Base-by-base conservation (phyloP, 2,113 vertebrate genomes). In the Camelus bactrianus region DNA sequence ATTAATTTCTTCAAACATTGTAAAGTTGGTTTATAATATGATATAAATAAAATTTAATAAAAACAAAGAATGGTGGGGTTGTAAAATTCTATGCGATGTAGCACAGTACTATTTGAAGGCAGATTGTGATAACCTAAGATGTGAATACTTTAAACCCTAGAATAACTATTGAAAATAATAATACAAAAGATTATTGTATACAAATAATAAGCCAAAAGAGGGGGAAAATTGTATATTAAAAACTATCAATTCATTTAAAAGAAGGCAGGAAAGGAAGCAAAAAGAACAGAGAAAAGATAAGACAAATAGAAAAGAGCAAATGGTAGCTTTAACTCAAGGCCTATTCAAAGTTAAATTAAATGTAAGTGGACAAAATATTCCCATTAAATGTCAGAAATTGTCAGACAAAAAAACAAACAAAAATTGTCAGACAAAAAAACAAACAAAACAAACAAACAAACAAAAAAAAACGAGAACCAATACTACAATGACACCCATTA, bases 1-100 rank as follows among this genome's bases (percentile, higher is more conserved):
- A 5, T 65, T 42, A 35, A 85, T 70, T 86, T 86, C 42, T 80
- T 94, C 69, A 60, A 76, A 96, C 79, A 90, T 58, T 42, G 17
- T 56, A 79, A 15, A 89, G 46, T 54, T 90, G 58, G 60, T 73
- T 92, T 85, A 80, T 76, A 48, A 54, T 42, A 50, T 30, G 35
- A 60, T 42, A 50, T 30, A 75, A 38, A 54, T 42, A 64, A 38
- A 88, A 54, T 30, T 93, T 46, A 86, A 60, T 70, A n/a, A 76
- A 90, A 82, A 62, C 10, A 75, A 83, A 85, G 14, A 82, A 64
- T 67, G 1, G 16, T 32, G 2, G 8, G 26, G 2, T 1, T 56
- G 0, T 46, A n/a, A 90, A 81, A 42, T 62, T 48, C 52, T n/a
- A 90, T 30, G 3, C 65, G 62, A 46, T 50, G 0, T 54, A 87